Evolutionary conservation across 1,140 invertebrate species (phyloP).

Genomic region (Oryzaephilus surinamensis): DNA sequence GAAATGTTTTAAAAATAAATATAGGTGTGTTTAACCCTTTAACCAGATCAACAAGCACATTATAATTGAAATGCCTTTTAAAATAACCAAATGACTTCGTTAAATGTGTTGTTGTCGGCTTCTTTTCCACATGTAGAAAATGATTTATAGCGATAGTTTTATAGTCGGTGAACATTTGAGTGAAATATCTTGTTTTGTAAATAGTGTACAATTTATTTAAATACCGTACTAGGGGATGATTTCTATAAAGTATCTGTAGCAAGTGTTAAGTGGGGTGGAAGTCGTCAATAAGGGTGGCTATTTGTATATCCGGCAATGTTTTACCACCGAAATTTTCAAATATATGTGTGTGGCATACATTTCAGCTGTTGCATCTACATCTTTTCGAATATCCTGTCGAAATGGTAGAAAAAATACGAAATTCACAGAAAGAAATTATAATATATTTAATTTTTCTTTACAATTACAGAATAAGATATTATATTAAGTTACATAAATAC

Average conservation of each 20-base stretch:
- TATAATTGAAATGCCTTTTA: too few species aligned
- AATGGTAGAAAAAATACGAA: conserved; percentile 5
- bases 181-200: conserved; percentile 16
- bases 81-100: too few species aligned
- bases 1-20: too few species aligned
- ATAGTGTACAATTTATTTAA: conserved; percentile 6
- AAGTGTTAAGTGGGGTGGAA: conserved; percentile 16
- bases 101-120: not conserved
- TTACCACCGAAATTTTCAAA: not conserved
- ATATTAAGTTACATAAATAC: conserved; percentile 16
- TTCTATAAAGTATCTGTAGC: conserved; percentile 7
- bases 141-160: conserved; percentile 10
- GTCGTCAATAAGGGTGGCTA: conserved; percentile 9
- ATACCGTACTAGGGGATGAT: conserved; percentile 3
- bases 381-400: conserved; percentile 9
- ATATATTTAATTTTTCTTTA: too few species aligned
- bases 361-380: conserved; percentile 7
- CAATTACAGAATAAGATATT: conserved; percentile 10
- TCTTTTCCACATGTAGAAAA: not conserved
- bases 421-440: conserved; percentile 8
- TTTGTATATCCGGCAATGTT: conserved; percentile 9
- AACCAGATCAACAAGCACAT: too few species aligned
- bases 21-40: too few species aligned
- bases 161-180: conserved; percentile 10
- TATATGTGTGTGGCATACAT: too few species aligned